Evolutionary conservation across 1,140 invertebrate genomes (phyloP), one percentile per base, ranked within the genome.

Genomic region (Armadillidium nasatum): DNA sequence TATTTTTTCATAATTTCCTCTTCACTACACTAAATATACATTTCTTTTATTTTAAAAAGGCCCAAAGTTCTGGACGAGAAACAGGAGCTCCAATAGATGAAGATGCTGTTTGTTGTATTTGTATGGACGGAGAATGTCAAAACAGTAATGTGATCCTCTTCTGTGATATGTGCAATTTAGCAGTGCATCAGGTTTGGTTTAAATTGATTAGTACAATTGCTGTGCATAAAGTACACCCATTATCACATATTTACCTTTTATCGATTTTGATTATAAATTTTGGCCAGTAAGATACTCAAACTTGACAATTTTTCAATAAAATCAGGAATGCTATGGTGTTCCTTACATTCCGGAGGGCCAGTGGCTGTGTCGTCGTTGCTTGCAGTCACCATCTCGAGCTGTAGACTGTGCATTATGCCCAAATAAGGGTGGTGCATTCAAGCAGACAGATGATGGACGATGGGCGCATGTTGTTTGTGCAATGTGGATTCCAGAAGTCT

Each of bases 401-500:
- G 96, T 99, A 0, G 94, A 97, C 84, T 99, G 97, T 88, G 94
- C 94, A 33, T 87, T 99, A 7, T 99, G 97, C 87, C 97, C 97
- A 0, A 99, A 99, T 85, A 93, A 95, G 83, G 96, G 96, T 72
- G 97, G 97, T 75, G 97, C 97, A 67, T 98, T 99, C 81, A 99
- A 99, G 86, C 96, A 99, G 86, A 99, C 97, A 0, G 96, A 98
- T 85, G 89, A 94, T 85, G 91, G 93, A 0, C 91, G 93, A 6
- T 99, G 97, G 97, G 96, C 96, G 22, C 97, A 99, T 86, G 96
- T 99, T 4, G 94, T 99, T 0, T 99, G 97, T 86, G 97, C 96
- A 2, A 86, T 99, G 7, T 99, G 97, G 96, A 97, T 99, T 83
- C 97, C 97, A 4, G 97, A 99, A 90, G 96, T 98, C 11, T 89